Evolutionary conservation across 2,888 invertebrate genomes (phyloP).

Genomic region (Diaprepes abbreviatus): DNA sequence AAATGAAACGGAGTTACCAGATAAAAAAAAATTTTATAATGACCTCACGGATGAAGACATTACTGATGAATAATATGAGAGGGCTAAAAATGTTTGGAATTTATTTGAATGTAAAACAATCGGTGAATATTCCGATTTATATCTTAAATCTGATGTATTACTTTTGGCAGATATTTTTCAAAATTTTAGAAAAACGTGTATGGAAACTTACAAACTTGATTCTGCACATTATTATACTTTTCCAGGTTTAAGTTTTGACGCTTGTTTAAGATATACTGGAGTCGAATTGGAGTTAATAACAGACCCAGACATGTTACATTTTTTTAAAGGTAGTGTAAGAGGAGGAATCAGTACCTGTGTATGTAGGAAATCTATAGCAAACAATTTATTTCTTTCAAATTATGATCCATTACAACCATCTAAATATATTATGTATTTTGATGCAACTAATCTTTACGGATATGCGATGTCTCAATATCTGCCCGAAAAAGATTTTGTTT

Average conservation of each 20-base stretch:
- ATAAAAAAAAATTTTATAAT: neutral
- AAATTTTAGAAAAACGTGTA: neutral
- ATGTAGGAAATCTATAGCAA: conserved; percentile 4
- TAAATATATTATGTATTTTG: conserved; percentile 5
- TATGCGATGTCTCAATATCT: conserved; percentile 24
- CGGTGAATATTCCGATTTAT: neutral
- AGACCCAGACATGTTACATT: too few species aligned
- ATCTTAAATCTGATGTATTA: neutral
- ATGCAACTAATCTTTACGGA: conserved; percentile 26
- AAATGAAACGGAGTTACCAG: neutral
- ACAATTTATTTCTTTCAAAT: conserved; percentile 20
- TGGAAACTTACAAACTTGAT: conserved; percentile 53
- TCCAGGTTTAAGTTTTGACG: neutral
- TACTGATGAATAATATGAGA: neutral
- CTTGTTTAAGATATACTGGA: neutral
- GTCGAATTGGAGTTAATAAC: conserved; percentile 26
- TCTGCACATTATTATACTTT: conserved; percentile 38
- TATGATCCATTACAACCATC: neutral
- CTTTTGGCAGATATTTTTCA: neutral
- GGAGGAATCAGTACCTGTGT: neutral
- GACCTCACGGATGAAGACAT: neutral
- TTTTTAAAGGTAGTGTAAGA: neutral
- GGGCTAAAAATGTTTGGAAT: neutral
- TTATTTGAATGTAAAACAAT: neutral
- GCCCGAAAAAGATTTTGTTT: neutral